Evolutionary conservation across 2,888 invertebrate species (phyloP).

Genomic region (Seira sanloemensis): DNA sequence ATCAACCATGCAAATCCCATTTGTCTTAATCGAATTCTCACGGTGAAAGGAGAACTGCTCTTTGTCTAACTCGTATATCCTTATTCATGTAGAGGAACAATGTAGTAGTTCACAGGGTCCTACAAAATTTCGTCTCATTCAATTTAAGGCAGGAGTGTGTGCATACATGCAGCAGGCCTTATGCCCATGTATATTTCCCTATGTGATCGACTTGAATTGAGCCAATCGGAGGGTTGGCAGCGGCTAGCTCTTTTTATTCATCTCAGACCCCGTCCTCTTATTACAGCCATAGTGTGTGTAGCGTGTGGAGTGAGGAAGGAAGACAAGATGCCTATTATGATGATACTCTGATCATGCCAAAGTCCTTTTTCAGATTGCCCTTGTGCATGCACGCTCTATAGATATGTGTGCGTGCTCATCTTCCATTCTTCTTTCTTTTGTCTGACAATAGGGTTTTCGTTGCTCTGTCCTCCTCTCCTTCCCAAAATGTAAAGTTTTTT

Average conservation of each 20-base stretch:
- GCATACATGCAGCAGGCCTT: conserved; percentile 16
- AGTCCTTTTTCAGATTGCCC: conserved; percentile 1
- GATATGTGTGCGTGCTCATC: conserved; percentile 46
- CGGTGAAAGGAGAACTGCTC: conserved; percentile 44
- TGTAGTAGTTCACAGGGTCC: not conserved
- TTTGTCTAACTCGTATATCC: conserved; percentile 3
- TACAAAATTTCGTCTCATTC: conserved; percentile 21
- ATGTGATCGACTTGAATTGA: conserved; percentile 41
- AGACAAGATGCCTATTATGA: not conserved
- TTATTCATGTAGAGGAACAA: no score
- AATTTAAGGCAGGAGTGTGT: conserved; percentile 6
- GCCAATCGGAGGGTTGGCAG: conserved; percentile 43
- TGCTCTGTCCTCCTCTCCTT: not conserved
- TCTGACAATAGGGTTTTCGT: conserved; percentile 19
- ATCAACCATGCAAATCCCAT: conserved; percentile 68
- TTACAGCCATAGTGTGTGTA: not conserved
- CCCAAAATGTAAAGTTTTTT: conserved; percentile 1
- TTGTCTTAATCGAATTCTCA: conserved; percentile 69
- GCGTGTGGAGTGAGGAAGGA: not conserved
- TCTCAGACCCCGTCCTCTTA: not conserved
- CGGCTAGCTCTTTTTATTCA: conserved; percentile 36
- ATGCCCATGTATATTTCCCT: conserved; percentile 5
- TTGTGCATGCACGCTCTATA: not conserved
- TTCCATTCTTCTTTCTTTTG: conserved; percentile 31
- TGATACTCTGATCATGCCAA: not conserved